A percentile compares a stretch with the other conserved stretches of the same genome.
These are phyloP conservation scores for Mus spicilegus DNA, from an alignment of 2,113 vertebrate genomes.

Conservation along the genomic window DNA sequence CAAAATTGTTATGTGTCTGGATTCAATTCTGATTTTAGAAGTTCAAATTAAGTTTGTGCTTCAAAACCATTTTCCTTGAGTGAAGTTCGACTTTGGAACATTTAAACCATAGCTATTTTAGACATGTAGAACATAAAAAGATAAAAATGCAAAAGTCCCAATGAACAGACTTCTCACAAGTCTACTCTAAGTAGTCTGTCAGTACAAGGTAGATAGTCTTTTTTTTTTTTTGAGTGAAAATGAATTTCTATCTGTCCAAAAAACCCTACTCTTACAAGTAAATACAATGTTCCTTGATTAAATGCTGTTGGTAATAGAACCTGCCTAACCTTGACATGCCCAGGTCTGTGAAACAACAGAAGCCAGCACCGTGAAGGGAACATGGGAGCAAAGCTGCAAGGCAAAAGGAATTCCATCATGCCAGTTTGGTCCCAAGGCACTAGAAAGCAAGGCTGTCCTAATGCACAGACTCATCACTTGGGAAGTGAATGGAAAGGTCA, in stretches of 20 bases:
- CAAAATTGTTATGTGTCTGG: neutral
- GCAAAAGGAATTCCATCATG: neutral
- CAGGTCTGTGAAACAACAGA: neutral
- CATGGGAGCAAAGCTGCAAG: neutral
- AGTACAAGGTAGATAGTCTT: neutral
- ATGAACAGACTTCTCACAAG: neutral
- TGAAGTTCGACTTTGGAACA: neutral
- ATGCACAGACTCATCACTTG: neutral
- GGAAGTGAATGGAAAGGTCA: neutral
- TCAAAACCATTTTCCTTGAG: neutral
- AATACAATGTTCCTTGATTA: neutral
- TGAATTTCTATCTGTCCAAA: neutral
- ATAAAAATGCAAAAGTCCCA: neutral
- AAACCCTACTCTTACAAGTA: neutral
- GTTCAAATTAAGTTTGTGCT: constrained; percentile 22
- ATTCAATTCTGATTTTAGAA: neutral
- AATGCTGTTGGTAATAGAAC: neutral
- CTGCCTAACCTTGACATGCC: neutral
- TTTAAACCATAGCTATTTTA: constrained; percentile 28
- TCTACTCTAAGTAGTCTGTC: neutral
- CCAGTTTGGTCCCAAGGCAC: neutral
- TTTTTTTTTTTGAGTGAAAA: constrained; percentile 35
- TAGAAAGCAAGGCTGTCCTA: neutral
- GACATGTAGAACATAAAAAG: neutral
- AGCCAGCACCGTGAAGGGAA: no score